phyloP scores from a whole-genome alignment of 1,140 invertebrate genomes.

The Lucilia cuprina region DNA sequence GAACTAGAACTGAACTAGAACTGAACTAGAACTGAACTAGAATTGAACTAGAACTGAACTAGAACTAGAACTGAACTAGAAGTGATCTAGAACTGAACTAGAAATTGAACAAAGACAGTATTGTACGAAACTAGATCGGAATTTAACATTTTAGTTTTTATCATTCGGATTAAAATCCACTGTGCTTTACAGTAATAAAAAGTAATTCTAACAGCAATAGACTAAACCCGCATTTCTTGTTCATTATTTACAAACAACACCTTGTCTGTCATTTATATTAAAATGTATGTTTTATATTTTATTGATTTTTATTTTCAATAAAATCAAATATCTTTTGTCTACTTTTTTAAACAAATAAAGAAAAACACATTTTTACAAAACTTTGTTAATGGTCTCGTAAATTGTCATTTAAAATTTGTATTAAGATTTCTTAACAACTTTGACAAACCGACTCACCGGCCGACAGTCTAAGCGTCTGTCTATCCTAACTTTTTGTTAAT shows the following conservation, averaged over 20 bases:
- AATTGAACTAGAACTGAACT: too few relatives aligned
- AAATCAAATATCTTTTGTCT: background rate
- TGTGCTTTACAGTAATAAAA: too few relatives aligned
- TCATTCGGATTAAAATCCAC: too few relatives aligned
- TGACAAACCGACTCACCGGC: background rate
- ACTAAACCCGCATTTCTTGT: background rate
- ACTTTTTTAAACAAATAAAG: background rate
- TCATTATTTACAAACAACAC: background rate
- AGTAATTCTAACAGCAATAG: too few relatives aligned
- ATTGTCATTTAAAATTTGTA: constrained; percentile 6
- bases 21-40: too few relatives aligned
- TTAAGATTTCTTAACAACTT: background rate
- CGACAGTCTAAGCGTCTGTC: background rate
- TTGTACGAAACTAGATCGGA: too few relatives aligned
- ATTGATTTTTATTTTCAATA: background rate
- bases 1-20: too few relatives aligned
- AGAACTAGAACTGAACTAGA: too few relatives aligned
- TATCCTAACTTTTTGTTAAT: background rate
- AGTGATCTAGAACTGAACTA: too few relatives aligned
- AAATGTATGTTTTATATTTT: background rate
- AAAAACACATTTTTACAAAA: background rate
- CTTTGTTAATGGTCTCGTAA: background rate
- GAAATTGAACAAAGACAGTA: too few relatives aligned
- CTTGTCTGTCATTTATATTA: background rate
- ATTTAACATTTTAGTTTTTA: too few relatives aligned